Conservation (phyloP, 1,140 invertebrate species). For the Diploscapter pachys region DNA sequence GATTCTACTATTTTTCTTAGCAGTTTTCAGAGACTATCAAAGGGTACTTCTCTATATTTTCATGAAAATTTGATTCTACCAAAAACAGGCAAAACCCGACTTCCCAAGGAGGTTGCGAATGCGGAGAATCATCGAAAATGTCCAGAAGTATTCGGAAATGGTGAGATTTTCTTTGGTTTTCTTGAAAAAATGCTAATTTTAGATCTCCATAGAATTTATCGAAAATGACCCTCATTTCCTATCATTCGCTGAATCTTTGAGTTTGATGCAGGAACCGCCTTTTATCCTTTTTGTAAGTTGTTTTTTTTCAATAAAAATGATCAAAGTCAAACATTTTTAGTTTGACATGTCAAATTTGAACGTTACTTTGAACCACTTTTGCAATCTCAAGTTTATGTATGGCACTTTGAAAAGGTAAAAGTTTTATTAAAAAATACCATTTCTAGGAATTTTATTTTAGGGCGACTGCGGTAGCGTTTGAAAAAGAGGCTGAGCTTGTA, state of each 20-base stretch:
- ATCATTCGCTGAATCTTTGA: slow-evolving; percentile 2
- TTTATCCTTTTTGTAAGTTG: slow-evolving; percentile 21
- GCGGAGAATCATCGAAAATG: too few relatives aligned
- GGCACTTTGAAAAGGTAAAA: neutral
- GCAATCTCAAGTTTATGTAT: slow-evolving; percentile 18
- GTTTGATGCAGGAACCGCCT: slow-evolving; percentile 9
- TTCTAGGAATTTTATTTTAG: neutral
- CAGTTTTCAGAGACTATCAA: too few relatives aligned
- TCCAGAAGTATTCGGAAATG: too few relatives aligned
- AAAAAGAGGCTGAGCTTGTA: slow-evolving; percentile 5
- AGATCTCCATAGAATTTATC: slow-evolving; percentile 15
- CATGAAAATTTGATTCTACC: too few relatives aligned
- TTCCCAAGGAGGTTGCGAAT: too few relatives aligned
- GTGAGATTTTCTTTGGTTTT: too few relatives aligned
- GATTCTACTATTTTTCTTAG: too few relatives aligned
- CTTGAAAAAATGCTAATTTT: neutral
- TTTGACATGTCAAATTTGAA: slow-evolving; percentile 17
- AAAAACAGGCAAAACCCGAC: too few relatives aligned
- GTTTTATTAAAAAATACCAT: too few relatives aligned
- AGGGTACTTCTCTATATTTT: too few relatives aligned
- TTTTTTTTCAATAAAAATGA: neutral
- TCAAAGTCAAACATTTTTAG: slow-evolving; percentile 11
- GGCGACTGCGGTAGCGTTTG: slow-evolving; percentile 8
- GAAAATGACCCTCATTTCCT: slow-evolving; percentile 12
- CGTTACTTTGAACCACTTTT: slow-evolving; percentile 14